Base-by-base conservation (phyloP, 2,113 vertebrate genomes). In the Phyllostomus hastatus region DNA sequence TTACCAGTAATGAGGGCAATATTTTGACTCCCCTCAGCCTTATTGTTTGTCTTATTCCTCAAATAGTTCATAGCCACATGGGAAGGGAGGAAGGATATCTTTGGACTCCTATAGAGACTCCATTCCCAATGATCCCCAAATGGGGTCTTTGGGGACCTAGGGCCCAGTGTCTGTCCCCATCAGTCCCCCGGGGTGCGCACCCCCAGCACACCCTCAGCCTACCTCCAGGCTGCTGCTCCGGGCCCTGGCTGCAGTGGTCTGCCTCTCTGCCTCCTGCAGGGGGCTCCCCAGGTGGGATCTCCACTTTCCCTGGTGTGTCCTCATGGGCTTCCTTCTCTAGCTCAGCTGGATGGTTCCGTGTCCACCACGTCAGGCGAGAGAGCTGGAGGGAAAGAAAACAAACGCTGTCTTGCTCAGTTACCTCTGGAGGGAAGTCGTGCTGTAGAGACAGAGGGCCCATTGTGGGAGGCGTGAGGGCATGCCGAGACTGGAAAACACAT, bases 321-420 rank as follows among this genome's bases (percentile, higher is more conserved):
- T 61, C 35, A 2, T 57, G 67, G 95, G 7, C 52, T 84, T 96
- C 66, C 50, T 75, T 87, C 11, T 97, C 86, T 75, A 98, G 92
- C 88, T 98, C 98, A 4, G 94, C 31, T 7, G 76, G 95, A 43
- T 94, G 97, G 85, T 99, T 94, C 92, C 99, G 98, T 22, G 99
- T 99, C 99, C 99, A 99, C 99, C 99, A 99, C 0, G 99, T 99
- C 97, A 99, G 97, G 95, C 98, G 97, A 88, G 97, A 66, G 0
- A 99, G 98, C 99, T 99, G 97, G 38, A 97, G 54, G 26, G 79
- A 91, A 19, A 89, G 50, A 76, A 87, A 26, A 59, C 1, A 84
- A 20, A 59, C 0, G 17, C 22, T 2, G 8, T 64, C 15, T 48
- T 38, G 24, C 26, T 90, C 67, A 12, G 66, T 38, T 90, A 31